Conservation (phyloP, 2,888 invertebrate species). For the Acanthacorydalis orientalis region DNA sequence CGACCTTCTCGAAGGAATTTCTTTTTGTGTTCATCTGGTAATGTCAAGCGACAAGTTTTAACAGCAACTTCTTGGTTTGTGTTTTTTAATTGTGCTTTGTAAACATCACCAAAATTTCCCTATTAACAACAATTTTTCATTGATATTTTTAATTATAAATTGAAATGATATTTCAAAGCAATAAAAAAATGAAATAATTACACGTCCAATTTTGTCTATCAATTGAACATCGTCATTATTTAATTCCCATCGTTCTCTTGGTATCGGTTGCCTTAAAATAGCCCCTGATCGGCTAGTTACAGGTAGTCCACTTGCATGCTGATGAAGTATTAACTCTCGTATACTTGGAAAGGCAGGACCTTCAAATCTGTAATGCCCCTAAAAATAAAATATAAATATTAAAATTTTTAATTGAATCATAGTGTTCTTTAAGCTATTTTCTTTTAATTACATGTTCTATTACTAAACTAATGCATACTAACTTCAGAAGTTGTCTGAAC, state of each 20-base stretch:
- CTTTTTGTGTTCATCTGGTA: slow-evolving; percentile 84
- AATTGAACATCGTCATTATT: slow-evolving; percentile 89
- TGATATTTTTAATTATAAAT: not conserved
- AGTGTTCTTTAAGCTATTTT: not conserved
- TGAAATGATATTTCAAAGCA: not conserved
- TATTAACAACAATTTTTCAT: slow-evolving; percentile 21
- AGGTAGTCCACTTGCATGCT: slow-evolving; percentile 68
- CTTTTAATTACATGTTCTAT: not conserved
- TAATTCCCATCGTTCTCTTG: slow-evolving; percentile 85
- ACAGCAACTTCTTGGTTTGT: slow-evolving; percentile 82
- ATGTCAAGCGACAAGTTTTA: slow-evolving; percentile 84
- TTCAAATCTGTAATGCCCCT: slow-evolving; percentile 88
- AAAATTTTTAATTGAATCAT: not conserved
- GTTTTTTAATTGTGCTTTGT: slow-evolving; percentile 72
- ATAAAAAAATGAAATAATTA: slow-evolving; percentile 34
- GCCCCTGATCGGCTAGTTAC: slow-evolving; percentile 89
- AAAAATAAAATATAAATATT: slow-evolving; percentile 14
- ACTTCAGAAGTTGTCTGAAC: slow-evolving; percentile 89
- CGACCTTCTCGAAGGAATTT: slow-evolving; percentile 92
- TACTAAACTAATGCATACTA: slow-evolving; percentile 12
- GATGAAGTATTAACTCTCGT: slow-evolving; percentile 78
- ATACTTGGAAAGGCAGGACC: slow-evolving; percentile 88
- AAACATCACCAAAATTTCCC: slow-evolving; percentile 98
- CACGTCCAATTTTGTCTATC: slow-evolving; percentile 85
- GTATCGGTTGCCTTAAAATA: slow-evolving; percentile 68